Percentiles rank a stretch among this genome's conserved stretches.
These are phyloP conservation scores for Anguilla rostrata DNA, from an alignment of 2,113 vertebrate genomes.

Conservation along the genomic window DNA sequence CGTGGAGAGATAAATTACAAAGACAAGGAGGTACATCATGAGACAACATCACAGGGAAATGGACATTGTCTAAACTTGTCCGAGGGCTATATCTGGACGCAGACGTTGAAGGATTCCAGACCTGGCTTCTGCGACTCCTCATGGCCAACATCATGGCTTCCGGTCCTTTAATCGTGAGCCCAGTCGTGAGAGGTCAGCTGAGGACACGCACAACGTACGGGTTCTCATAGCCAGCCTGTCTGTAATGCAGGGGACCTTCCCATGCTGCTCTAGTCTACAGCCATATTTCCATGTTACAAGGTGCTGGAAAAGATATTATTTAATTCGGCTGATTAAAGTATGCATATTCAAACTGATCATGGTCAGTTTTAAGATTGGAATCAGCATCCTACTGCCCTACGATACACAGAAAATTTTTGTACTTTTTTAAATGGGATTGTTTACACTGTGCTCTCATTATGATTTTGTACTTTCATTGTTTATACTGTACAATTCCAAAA, in stretches of 20 bases:
- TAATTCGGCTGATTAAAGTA: background rate
- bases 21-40: slow-evolving; percentile 25
- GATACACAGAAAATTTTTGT: no score
- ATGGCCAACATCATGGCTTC: slow-evolving; percentile 40
- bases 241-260: slow-evolving; percentile 24
- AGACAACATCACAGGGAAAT: slow-evolving; percentile 43
- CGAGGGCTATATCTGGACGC: slow-evolving; percentile 38
- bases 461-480: background rate
- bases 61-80: slow-evolving; percentile 54
- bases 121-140: slow-evolving; percentile 54
- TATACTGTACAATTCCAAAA: background rate
- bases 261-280: background rate
- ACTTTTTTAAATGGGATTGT: no score
- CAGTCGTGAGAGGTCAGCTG: slow-evolving; percentile 34
- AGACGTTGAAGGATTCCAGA: slow-evolving; percentile 57
- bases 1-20: background rate
- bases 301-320: background rate
- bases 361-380: background rate
- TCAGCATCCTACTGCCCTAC: background rate
- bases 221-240: slow-evolving; percentile 38
- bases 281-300: background rate
- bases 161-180: slow-evolving; percentile 38
- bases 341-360: background rate
- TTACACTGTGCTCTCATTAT: no score
- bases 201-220: slow-evolving; percentile 39